phyloP scores from a whole-genome alignment of 2,113 vertebrate genomes.

The Neofelis nebulosa region DNA sequence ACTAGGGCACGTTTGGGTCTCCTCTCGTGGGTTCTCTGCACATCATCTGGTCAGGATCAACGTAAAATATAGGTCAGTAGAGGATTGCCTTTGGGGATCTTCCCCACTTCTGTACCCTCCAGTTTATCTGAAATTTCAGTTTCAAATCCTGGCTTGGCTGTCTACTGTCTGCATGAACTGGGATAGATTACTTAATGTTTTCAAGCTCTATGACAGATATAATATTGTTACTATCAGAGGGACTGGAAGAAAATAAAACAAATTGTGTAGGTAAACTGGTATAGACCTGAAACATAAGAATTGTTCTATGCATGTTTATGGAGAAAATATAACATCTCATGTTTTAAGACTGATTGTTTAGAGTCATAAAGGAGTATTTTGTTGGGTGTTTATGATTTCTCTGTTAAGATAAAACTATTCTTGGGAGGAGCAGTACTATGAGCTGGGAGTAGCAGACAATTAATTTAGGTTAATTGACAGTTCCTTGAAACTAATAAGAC shows the following conservation, averaged over 20 bases:
- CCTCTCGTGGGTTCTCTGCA: neutral
- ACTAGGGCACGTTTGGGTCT: neutral
- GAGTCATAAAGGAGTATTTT: neutral
- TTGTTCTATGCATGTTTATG: neutral
- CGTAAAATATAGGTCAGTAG: neutral
- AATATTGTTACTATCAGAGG: neutral
- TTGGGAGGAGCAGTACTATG: neutral
- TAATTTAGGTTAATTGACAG: neutral
- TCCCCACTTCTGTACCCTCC: neutral
- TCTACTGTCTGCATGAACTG: neutral
- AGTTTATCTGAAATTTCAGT: neutral
- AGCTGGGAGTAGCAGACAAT: neutral
- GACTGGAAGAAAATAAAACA: neutral
- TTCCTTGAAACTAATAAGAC: neutral
- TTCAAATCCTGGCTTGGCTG: neutral
- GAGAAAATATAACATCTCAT: neutral
- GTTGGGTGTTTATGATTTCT: neutral
- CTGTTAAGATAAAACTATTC: neutral
- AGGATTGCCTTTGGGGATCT: neutral
- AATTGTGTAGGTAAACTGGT: neutral
- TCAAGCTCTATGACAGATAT: neutral
- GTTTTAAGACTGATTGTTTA: slow-evolving; percentile 13
- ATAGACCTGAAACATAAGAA: neutral
- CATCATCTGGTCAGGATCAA: neutral
- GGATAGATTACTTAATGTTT: neutral